A percentile compares a stretch with the other conserved stretches of the same genome.
phyloP scores from a whole-genome alignment of 2,113 vertebrate species.

The Psilopsiagon aymara region DNA sequence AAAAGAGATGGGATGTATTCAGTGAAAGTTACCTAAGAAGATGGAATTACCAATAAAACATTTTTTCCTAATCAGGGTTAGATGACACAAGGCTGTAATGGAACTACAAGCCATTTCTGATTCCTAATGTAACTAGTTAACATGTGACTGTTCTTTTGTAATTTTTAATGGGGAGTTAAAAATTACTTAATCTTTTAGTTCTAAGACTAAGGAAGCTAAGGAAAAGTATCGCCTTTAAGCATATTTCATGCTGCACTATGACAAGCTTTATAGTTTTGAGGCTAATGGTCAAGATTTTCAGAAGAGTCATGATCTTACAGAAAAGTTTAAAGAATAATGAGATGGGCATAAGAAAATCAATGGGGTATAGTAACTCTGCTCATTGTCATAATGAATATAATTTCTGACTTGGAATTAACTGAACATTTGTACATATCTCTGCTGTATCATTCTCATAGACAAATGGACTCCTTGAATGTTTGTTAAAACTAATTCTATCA shows the following conservation, averaged over 20 bases:
- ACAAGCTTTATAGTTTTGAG: neutral
- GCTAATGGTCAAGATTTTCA: neutral
- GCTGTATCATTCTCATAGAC: neutral
- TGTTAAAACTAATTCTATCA: neutral
- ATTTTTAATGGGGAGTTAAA: neutral
- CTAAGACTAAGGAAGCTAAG: neutral
- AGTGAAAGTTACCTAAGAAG: neutral
- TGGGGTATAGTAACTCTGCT: neutral
- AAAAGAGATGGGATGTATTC: neutral
- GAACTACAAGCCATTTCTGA: neutral
- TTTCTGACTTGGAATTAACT: neutral
- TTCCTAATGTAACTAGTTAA: neutral
- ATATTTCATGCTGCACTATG: neutral
- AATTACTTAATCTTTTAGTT: neutral
- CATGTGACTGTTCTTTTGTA: neutral
- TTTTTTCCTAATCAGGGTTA: neutral
- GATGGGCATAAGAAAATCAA: neutral
- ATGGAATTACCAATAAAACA: neutral
- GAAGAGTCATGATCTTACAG: neutral
- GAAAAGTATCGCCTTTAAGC: neutral
- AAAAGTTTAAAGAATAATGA: neutral
- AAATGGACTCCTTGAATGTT: neutral
- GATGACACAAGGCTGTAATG: neutral
- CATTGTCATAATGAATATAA: neutral
- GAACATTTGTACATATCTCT: neutral